phyloP scores from a whole-genome alignment of 2,797 vertebrate species.

The Hypotaenidia okinawae region DNA sequence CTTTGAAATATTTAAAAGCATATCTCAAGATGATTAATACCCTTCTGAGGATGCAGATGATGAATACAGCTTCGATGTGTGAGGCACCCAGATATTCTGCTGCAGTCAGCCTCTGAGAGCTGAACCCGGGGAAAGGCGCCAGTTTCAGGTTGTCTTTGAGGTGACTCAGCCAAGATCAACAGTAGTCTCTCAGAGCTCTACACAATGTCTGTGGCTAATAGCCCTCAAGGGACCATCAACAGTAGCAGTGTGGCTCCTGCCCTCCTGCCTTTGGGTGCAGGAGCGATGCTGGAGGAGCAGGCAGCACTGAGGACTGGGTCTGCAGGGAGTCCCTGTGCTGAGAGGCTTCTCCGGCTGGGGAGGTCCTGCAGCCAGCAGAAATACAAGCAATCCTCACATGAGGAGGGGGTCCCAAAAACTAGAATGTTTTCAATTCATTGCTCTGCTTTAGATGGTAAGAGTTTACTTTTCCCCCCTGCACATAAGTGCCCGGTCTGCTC shows the following conservation, averaged over 20 bases:
- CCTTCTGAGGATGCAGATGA: background rate
- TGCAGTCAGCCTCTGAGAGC: background rate
- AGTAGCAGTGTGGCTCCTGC: background rate
- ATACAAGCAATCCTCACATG: background rate
- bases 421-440: background rate
- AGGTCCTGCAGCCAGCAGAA: background rate
- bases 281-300: background rate
- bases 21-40: background rate
- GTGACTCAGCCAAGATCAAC: background rate
- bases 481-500: background rate
- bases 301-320: fast-evolving
- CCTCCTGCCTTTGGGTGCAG: background rate
- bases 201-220: background rate
- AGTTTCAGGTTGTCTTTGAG: background rate
- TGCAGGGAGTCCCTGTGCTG: background rate
- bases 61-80: fast-evolving
- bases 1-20: background rate
- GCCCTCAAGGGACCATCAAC: background rate
- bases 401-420: fast-evolving
- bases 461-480: background rate
- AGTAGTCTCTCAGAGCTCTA: background rate
- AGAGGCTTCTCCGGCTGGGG: background rate
- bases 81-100: background rate
- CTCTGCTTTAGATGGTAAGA: fast-evolving
- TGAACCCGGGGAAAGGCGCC: background rate